Base-by-base conservation (phyloP, 92 coral and sea anemone genomes). In the Ricordea florida region DNA sequence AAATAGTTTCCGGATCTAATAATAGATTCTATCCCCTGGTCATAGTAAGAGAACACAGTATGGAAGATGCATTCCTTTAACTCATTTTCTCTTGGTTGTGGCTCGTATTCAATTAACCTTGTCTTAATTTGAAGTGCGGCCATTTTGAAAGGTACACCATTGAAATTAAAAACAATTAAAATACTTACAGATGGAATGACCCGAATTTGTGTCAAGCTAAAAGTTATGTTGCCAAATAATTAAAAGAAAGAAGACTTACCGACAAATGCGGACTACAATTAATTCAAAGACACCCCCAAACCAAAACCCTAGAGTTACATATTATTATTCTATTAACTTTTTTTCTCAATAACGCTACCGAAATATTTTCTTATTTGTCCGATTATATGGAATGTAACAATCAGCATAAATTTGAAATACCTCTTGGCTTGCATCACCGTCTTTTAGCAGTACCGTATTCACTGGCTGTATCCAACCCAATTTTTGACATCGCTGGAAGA, bases 401-500 rank as follows among this genome's bases (percentile, higher is more conserved):
- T 47, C 55, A 16, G 21, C 18, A 47, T 5, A 18, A 47, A 47
- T 47, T 47, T 18, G 24, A 47, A 47, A 18, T 47, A 47, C 83
- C 83, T 76, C 74, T 44, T 50, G 44, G 72, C 40, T 37, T 26
- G 83, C 83, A 33, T 51, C 53, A 31, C 83, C 71, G 18, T 72
- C 79, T 10, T 41, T 34, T 27, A 76, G 74, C 42, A 63, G 37
- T 36, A 76, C 47, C 29, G 83, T 76, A 53, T 52, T 78, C 50
- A 78, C 55, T 36, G 68, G 33, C 61, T 78, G 84, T 6, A 78
- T 17, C 8, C 16, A 16, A 30, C 76, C 66, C 57, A 78, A n/a
- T 47, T 78, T 67, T 11, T 78, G 74, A n/a, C 76, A 66, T 40
- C 84, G 42, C 52, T 41, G 59, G 43, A 78, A 78, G 64, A 78